Evolutionary conservation across 2,888 invertebrate genomes (phyloP), one percentile per base, ranked within the genome.

Genomic region (Anthophora plumipes): DNA sequence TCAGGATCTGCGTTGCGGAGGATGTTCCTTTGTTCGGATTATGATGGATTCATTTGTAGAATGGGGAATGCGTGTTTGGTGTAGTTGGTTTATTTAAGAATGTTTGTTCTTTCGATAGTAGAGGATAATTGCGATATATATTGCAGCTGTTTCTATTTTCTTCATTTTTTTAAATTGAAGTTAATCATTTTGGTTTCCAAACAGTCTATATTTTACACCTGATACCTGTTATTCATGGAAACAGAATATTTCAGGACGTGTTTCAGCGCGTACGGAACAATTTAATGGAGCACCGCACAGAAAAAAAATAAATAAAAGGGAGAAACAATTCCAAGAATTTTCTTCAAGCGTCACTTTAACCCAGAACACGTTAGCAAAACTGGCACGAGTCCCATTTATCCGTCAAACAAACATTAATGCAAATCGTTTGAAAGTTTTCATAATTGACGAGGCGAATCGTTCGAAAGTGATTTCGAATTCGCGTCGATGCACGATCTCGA

Each of bases 381-480:
- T n/a, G 12, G 7, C 14, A 12, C 14, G 43, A 39, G 20, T 43
- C 55, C 50, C 59, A 20, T 31, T 68, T 59, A 17, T 12, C 31
- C 22, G n/a, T 6, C 25, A 31, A 12, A 20, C 55, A 48, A 75
- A 60, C 43, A 37, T 31, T 41, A 48, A 70, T 61, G 60, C 64
- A 59, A 52, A 57, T 67, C 31, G n/a, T 60, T 52, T 9, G 52
- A 59, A 67, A 22, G 46, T 63, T 67, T 60, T 54, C 54, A 60
- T 75, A 77, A 77, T 66, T 61, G 67, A 61, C 41, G 12, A 20
- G 14, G 31, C 64, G 5, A 37, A 59, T 52, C 64, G 66, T 66
- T 63, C 57, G 43, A 31, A 75, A 67, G 39, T 25, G 43, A 48
- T 67, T 46, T 46, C 22, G 67, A 48, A 55, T 54, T 55, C 52